Evolutionary conservation across 2,888 invertebrate species (phyloP), one percentile per base, ranked within the genome.

Genomic region (Conops quadrifasciatus): DNA sequence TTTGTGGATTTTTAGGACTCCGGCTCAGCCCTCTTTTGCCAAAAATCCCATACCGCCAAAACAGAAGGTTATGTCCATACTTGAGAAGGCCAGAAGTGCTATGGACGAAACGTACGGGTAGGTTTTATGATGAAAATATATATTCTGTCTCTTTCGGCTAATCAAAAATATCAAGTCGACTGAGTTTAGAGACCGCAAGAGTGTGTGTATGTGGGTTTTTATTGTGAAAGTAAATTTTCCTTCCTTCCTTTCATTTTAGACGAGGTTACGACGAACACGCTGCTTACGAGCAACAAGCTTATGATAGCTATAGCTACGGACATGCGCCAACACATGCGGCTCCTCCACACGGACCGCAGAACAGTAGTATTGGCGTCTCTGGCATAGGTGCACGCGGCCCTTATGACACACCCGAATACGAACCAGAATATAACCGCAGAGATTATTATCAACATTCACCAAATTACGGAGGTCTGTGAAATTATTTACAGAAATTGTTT

Each of bases 381-480:
- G 77, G 77, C 26, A 75, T 76, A 24, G 76, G 76, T 1, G 66
- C 76, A 19, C 78, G 81, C 62, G 77, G 80, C 45, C 83, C 83
- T 65, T 86, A 86, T 71, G 86, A 86, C 45, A 76, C 79, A 49
- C 76, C 80, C 24, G 86, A 86, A 73, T 86, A 86, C 75, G 86
- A 86, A 62, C 75, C 84, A 66, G 81, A 84, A 65, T 86, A 86
- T 75, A 81, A 81, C 43, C 78, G 85, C 58, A 77, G 86, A 21
- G 86, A 86, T 62, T 86, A 86, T 74, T 86, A 86, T 76, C 84
- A 84, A 72, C 85, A 86, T 74, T 83, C 86, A 51, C 81, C 85
- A 7, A 80, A 80, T 64, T 86, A 84, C 78, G 80, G 84, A 78
- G 84, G 85, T 85, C 16, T 16, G 45, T 49, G 30, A n/a, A 2